A percentile compares a stretch with the other conserved stretches of the same genome.
These are phyloP conservation scores for Luffia ferchaultella DNA, from an alignment of 2,888 invertebrate species.

Conservation along the genomic window DNA sequence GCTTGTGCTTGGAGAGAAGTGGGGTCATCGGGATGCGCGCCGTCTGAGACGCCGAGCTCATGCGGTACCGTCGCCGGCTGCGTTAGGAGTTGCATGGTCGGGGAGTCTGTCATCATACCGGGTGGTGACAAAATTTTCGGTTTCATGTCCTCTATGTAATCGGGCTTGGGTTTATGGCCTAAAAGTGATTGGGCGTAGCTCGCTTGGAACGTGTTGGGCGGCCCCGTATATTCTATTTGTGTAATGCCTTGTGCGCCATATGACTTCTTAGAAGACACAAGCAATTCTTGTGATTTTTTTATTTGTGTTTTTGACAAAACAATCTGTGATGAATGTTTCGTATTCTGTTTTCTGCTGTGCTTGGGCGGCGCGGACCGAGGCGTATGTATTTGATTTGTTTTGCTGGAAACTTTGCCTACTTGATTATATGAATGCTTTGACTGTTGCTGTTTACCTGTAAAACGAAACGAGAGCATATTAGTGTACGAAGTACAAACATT, in stretches of 20 bases:
- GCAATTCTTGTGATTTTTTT: constrained; percentile 36
- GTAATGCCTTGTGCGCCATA: constrained; percentile 28
- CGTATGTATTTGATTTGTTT: constrained; percentile 34
- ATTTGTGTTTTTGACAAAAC: constrained; percentile 27
- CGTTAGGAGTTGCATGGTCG: constrained; percentile 45
- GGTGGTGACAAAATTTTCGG: constrained; percentile 37
- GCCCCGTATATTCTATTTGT: constrained; percentile 40
- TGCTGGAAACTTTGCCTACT: constrained; percentile 62
- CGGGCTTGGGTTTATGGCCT: constrained; percentile 38
- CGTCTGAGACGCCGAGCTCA: constrained; percentile 35
- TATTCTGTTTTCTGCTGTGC: constrained; percentile 12
- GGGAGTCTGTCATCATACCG: constrained; percentile 40
- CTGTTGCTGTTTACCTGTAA: constrained; percentile 53
- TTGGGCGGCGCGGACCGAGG: constrained; percentile 5
- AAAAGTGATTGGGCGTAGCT: constrained; percentile 53
- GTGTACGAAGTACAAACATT: constrained; percentile 1
- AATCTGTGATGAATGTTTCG: constrained; percentile 24
- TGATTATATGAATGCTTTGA: constrained; percentile 61
- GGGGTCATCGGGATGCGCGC: constrained; percentile 37
- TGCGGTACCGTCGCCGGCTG: constrained; percentile 44
- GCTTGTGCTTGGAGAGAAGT: constrained; percentile 34
- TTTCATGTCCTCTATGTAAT: constrained; percentile 41
- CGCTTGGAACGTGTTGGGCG: constrained; percentile 54
- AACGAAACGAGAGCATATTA: constrained; percentile 11
- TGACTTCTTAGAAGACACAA: constrained; percentile 30